These are phyloP conservation scores for Bombus huntii DNA, from an alignment of 1,140 invertebrate species.

Conservation along the genomic window DNA sequence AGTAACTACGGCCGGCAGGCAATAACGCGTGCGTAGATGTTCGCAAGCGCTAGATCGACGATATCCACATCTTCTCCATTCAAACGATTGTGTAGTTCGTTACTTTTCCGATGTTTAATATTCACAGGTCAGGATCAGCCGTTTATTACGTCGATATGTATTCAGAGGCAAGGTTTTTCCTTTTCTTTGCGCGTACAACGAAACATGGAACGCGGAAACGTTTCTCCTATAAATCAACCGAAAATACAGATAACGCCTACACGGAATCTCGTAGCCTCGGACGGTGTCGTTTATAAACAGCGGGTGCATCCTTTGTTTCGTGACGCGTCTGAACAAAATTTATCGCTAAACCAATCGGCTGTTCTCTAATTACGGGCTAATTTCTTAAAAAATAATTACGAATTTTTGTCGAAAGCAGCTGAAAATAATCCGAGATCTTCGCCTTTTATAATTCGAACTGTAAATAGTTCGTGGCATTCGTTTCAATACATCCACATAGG, in stretches of 20 bases:
- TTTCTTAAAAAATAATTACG: neutral
- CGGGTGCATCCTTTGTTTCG: constrained; percentile 4
- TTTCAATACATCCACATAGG: too few species aligned
- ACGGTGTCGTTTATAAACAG: constrained; percentile 14
- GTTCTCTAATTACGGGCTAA: neutral
- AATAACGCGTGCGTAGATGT: constrained; percentile 32
- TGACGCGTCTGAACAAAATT: neutral
- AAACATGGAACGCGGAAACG: constrained; percentile 15
- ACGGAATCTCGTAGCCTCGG: neutral
- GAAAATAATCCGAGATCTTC: neutral
- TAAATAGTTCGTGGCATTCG: constrained; percentile 25
- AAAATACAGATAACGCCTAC: neutral
- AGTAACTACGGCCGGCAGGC: constrained; percentile 5
- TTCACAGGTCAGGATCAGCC: constrained; percentile 21
- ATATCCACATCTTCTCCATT: neutral
- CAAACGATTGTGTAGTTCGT: constrained; percentile 29
- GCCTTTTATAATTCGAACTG: neutral
- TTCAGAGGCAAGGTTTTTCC: neutral
- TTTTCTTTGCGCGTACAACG: neutral
- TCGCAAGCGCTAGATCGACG: neutral
- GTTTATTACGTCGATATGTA: constrained; percentile 37
- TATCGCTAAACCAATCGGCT: neutral
- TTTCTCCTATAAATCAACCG: constrained; percentile 30
- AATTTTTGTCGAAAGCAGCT: neutral
- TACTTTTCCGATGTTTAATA: constrained; percentile 46